These are phyloP conservation scores for Callionymus lyra DNA, from an alignment of 2,113 vertebrate species.

Conservation along the genomic window DNA sequence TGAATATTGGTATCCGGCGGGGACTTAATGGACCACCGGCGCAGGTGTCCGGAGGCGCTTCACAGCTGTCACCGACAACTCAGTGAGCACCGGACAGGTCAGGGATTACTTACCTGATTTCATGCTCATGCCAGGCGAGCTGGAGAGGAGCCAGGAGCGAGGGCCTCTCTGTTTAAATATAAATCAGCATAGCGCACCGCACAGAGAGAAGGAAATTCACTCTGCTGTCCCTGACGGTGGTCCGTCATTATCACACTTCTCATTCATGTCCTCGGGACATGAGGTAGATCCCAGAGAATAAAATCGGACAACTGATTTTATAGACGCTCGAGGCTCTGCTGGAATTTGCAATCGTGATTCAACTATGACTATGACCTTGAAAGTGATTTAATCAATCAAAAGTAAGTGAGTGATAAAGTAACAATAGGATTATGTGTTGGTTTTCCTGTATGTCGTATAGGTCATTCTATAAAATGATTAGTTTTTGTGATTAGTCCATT, in stretches of 20 bases:
- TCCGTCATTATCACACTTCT: constrained; percentile 23
- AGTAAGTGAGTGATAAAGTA: no score
- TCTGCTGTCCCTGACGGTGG: constrained; percentile 8
- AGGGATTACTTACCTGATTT: constrained; percentile 38
- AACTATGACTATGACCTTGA: no score
- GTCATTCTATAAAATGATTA: no score
- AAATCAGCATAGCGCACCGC: constrained; percentile 24
- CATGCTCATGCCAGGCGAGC: constrained; percentile 32
- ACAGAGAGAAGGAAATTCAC: constrained; percentile 15
- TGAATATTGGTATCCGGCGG: constrained; percentile 6
- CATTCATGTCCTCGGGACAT: constrained; percentile 19
- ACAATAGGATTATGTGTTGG: no score
- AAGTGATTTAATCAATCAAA: no score
- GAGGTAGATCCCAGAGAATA: constrained; percentile 15
- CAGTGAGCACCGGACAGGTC: constrained; percentile 5
- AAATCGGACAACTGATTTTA: constrained; percentile 15
- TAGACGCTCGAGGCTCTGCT: no score
- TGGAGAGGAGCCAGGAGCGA: constrained; percentile 5
- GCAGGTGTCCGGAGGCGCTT: constrained; percentile 1
- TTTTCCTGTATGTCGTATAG: no score
- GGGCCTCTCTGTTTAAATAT: constrained; percentile 10
- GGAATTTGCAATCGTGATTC: constrained; percentile 4
- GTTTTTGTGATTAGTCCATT: no score
- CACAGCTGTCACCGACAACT: background rate
- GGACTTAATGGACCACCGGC: constrained; percentile 3